Evolutionary conservation across 2,888 invertebrate species (phyloP).

Genomic region (Andrena flavipes): DNA sequence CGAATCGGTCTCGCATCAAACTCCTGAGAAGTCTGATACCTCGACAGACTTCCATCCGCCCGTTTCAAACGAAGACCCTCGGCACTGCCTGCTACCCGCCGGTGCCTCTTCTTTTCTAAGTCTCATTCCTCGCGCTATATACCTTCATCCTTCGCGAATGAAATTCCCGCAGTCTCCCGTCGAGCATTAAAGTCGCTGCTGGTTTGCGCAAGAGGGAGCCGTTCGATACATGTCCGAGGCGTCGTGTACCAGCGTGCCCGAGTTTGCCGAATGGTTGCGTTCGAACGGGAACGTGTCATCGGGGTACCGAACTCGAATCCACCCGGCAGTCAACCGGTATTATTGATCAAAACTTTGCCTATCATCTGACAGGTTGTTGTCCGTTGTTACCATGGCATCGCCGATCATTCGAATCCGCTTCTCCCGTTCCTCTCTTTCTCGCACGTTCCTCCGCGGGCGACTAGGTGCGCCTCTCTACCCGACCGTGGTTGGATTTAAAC

Average conservation of each 20-base stretch:
- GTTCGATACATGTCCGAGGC: constrained; percentile 17
- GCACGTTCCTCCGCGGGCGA: constrained; percentile 23
- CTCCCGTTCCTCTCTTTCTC: constrained; percentile 52
- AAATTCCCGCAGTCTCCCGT: background rate
- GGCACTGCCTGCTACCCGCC: too few species aligned
- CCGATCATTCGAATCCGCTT: constrained; percentile 81
- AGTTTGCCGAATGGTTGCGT: background rate
- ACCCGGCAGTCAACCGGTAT: constrained; percentile 79
- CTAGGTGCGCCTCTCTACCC: constrained; percentile 19
- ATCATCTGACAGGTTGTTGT: constrained; percentile 85
- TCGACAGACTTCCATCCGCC: too few species aligned
- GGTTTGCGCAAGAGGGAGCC: background rate
- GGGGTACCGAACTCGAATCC: constrained; percentile 58
- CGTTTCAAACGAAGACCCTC: too few species aligned
- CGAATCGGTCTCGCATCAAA: too few species aligned
- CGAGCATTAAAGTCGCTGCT: too few species aligned
- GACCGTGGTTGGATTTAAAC: constrained; percentile 70
- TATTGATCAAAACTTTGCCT: constrained; percentile 85
- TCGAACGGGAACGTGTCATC: constrained; percentile 40
- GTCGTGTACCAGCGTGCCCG: background rate
- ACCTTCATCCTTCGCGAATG: background rate
- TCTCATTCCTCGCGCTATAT: too few species aligned
- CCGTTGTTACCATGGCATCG: constrained; percentile 83
- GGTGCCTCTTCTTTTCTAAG: too few species aligned
- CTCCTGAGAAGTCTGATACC: too few species aligned